phyloP scores from a whole-genome alignment of 2,113 vertebrate genomes.

The Xyrauchen texanus region DNA sequence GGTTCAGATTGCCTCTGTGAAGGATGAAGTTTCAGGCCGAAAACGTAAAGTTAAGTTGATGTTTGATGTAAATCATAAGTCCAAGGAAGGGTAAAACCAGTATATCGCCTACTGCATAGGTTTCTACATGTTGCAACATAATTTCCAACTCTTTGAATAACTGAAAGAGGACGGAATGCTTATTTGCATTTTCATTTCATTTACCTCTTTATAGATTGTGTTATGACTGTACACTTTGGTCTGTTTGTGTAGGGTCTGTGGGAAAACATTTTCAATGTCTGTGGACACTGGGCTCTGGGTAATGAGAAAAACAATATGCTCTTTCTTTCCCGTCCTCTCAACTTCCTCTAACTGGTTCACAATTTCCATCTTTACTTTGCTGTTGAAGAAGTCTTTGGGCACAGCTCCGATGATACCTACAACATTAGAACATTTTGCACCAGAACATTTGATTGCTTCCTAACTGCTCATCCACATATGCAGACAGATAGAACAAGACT shows the following conservation, averaged over 20 bases:
- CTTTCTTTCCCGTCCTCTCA: constrained; percentile 76
- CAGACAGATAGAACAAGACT: background rate
- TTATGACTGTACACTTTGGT: constrained; percentile 47
- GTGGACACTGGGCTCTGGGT: constrained; percentile 65
- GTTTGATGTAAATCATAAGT: too few relatives aligned
- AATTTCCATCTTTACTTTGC: constrained; percentile 80
- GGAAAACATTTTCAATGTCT: constrained; percentile 57
- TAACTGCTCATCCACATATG: background rate
- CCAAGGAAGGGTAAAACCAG: too few relatives aligned
- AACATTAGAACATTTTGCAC: background rate
- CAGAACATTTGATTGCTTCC: background rate
- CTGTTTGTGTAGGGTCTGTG: constrained; percentile 43
- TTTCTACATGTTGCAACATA: too few relatives aligned
- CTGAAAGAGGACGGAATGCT: too few relatives aligned
- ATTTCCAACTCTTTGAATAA: too few relatives aligned
- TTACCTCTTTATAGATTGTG: constrained; percentile 69
- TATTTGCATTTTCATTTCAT: background rate
- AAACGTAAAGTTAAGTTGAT: too few relatives aligned
- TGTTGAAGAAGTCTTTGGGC: constrained; percentile 81
- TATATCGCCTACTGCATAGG: too few relatives aligned
- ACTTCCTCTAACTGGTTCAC: constrained; percentile 74
- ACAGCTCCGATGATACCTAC: constrained; percentile 78
- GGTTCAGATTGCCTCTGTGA: too few relatives aligned
- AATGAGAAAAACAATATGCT: constrained; percentile 78
- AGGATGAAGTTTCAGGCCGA: too few relatives aligned